Evolutionary conservation across 2,888 invertebrate genomes (phyloP).

Genomic region (Andrena praecox): DNA sequence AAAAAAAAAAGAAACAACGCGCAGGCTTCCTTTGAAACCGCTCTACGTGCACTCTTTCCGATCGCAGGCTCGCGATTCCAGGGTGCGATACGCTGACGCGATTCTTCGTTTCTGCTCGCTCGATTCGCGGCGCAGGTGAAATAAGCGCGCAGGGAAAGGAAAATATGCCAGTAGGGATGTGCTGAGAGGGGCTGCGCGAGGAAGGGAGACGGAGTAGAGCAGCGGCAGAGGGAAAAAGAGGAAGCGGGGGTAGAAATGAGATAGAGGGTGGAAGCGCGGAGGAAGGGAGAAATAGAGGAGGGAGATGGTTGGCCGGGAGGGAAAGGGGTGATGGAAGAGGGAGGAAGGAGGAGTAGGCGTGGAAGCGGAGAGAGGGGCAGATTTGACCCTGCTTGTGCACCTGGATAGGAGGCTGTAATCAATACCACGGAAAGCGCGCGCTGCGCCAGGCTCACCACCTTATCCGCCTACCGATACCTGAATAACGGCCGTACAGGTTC

Average conservation of each 20-base stretch:
- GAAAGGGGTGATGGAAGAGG: constrained; percentile 54
- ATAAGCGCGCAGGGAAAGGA: constrained; percentile 27
- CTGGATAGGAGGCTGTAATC: constrained; percentile 84
- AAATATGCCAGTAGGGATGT: constrained; percentile 17
- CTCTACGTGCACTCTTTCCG: neutral
- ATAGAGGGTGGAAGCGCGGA: constrained; percentile 41
- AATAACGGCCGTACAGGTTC: constrained; percentile 59
- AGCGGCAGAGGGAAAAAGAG: constrained; percentile 28
- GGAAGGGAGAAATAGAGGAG: constrained; percentile 41
- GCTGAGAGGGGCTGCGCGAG: neutral
- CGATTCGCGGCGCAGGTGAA: constrained; percentile 61
- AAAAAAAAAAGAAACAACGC: neutral
- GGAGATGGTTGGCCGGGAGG: constrained; percentile 42
- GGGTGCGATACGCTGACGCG: constrained; percentile 8
- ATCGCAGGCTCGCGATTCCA: neutral
- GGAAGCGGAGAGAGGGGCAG: constrained; percentile 69
- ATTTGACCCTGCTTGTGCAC: constrained; percentile 83
- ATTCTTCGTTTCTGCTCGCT: constrained; percentile 41
- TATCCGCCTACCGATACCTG: constrained; percentile 70
- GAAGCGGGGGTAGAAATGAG: constrained; percentile 47
- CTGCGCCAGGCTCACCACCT: constrained; percentile 75
- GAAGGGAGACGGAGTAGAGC: constrained; percentile 3
- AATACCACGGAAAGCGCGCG: constrained; percentile 82
- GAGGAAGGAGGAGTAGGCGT: constrained; percentile 57
- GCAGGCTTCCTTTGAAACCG: neutral